Evolutionary conservation across 2,797 vertebrate species (phyloP).

Genomic region (Microtus agrestis): DNA sequence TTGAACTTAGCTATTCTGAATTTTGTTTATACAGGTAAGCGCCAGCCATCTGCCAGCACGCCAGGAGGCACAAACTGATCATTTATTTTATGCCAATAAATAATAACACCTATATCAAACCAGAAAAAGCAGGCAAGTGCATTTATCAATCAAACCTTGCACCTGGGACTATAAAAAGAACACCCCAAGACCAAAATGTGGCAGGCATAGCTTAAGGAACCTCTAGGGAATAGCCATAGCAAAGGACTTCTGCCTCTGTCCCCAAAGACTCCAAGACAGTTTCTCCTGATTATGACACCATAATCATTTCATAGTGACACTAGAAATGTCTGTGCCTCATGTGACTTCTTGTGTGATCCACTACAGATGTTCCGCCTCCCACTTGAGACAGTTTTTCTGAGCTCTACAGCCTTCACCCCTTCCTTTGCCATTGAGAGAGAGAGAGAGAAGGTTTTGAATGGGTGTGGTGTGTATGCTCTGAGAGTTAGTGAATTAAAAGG

Average conservation of each 20-base stretch:
- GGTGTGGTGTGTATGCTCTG: neutral
- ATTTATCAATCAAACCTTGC: neutral
- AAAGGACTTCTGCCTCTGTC: neutral
- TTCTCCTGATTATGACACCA: neutral
- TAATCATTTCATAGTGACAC: neutral
- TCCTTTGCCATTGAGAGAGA: neutral
- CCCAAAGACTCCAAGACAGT: neutral
- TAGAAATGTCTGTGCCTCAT: neutral
- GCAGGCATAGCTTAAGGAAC: neutral
- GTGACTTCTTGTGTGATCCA: neutral
- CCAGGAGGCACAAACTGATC: neutral
- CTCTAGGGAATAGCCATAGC: neutral
- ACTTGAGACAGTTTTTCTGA: neutral
- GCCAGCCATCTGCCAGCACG: neutral
- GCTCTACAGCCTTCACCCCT: neutral
- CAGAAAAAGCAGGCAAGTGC: neutral
- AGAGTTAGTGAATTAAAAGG: neutral
- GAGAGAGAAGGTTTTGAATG: no score
- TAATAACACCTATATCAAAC: neutral
- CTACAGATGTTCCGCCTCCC: neutral
- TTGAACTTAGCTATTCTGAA: neutral
- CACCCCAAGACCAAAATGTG: neutral
- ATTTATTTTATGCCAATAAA: neutral
- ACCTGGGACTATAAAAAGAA: neutral
- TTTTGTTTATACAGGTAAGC: neutral